These are phyloP conservation scores for Gonatopus flavifemur DNA, from an alignment of 1,140 invertebrate species.

Conservation along the genomic window DNA sequence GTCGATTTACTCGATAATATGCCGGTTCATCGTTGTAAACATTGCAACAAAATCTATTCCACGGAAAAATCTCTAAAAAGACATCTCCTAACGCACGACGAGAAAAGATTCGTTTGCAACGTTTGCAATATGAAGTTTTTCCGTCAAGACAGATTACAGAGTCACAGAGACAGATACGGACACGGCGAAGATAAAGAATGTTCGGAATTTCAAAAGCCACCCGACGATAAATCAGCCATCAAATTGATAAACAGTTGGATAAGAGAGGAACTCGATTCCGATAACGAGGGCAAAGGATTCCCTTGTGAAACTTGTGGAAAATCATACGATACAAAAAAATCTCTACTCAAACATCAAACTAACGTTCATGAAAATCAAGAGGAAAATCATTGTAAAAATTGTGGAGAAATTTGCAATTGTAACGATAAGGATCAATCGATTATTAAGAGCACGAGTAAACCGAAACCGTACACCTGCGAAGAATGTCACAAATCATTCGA, in stretches of 20 bases:
- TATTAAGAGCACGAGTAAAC: slow-evolving; percentile 43
- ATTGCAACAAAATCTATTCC: slow-evolving; percentile 23
- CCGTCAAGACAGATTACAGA: slow-evolving; percentile 33
- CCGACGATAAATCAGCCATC: slow-evolving; percentile 38
- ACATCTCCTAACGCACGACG: slow-evolving; percentile 25
- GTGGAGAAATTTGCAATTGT: slow-evolving; percentile 19
- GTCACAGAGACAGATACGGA: slow-evolving; percentile 32
- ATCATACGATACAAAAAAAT: slow-evolving; percentile 44
- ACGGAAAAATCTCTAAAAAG: slow-evolving; percentile 25
- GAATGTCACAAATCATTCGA: slow-evolving; percentile 65
- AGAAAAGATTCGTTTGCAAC: slow-evolving; percentile 34
- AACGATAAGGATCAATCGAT: slow-evolving; percentile 8
- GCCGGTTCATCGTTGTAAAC: slow-evolving; percentile 24
- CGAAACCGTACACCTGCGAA: slow-evolving; percentile 66
- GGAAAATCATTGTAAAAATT: slow-evolving; percentile 13
- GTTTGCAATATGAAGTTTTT: slow-evolving; percentile 43
- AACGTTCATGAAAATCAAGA: slow-evolving; percentile 26
- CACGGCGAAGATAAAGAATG: slow-evolving; percentile 27
- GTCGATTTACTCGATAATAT: background rate
- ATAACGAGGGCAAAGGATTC: slow-evolving; percentile 42
- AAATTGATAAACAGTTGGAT: slow-evolving; percentile 49
- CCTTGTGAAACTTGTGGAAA: slow-evolving; percentile 41
- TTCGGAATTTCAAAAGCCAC: slow-evolving; percentile 30
- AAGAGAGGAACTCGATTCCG: slow-evolving; percentile 43
- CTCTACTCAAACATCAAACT: slow-evolving; percentile 36